Evolutionary conservation across 2,113 vertebrate species (phyloP).

Genomic region (Ptilonorhynchus violaceus): DNA sequence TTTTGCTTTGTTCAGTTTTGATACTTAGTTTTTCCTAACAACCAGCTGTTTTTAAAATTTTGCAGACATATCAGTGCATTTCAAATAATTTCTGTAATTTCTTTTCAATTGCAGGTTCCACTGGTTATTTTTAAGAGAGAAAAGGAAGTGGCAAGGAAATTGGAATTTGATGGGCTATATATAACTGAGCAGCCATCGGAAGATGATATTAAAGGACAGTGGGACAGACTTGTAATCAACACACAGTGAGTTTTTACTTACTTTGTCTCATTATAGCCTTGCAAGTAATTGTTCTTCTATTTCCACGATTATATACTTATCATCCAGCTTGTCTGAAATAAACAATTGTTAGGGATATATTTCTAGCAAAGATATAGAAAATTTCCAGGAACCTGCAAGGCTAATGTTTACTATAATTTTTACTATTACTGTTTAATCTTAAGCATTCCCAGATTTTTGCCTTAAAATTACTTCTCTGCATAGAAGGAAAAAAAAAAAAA

Average conservation of each 20-base stretch:
- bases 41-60: neutral
- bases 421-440: neutral
- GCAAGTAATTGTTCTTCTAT: neutral
- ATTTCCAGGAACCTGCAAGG: neutral
- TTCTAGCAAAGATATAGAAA: neutral
- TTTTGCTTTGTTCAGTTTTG: neutral
- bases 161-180: slow-evolving; percentile 96
- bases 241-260: slow-evolving; percentile 86
- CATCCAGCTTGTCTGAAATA: neutral
- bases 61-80: neutral
- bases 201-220: slow-evolving; percentile 97
- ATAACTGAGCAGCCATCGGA: slow-evolving; percentile 97
- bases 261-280: neutral
- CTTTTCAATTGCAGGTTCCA: slow-evolving; percentile 79
- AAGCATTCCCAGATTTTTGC: neutral
- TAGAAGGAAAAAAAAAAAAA: neutral
- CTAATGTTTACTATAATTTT: neutral
- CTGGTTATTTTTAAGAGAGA: slow-evolving; percentile 96
- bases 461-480: neutral
- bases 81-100: neutral
- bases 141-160: slow-evolving; percentile 94
- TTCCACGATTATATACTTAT: neutral
- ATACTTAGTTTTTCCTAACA: neutral
- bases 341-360: neutral
- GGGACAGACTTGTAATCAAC: slow-evolving; percentile 96